These are phyloP conservation scores for cattle (Bos taurus) DNA, from an alignment of 2,113 vertebrate species.

Conservation along the genomic window ARS-UCD2.0 NC_037333.1:68376001-68376500, in stretches of 20 bases:
- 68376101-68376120: constrained; percentile 9
- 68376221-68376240: background rate
- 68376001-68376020: background rate
- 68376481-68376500: background rate
- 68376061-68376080: background rate
- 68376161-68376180: background rate
- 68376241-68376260: background rate
- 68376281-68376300: background rate
- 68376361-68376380: background rate
- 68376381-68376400: background rate
- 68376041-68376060: constrained; percentile 45
- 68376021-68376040: background rate
- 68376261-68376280: background rate
- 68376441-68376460: background rate
- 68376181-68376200: background rate
- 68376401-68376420: background rate
- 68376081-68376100: constrained; percentile 47
- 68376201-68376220: background rate
- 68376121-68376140: background rate
- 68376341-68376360: background rate
- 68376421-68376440: background rate
- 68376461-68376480: background rate
- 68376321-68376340: background rate
- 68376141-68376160: background rate
- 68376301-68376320: background rate